Evolutionary conservation across 2,797 vertebrate genomes (phyloP).

Genomic region (Ambastaia sidthimunki): DNA sequence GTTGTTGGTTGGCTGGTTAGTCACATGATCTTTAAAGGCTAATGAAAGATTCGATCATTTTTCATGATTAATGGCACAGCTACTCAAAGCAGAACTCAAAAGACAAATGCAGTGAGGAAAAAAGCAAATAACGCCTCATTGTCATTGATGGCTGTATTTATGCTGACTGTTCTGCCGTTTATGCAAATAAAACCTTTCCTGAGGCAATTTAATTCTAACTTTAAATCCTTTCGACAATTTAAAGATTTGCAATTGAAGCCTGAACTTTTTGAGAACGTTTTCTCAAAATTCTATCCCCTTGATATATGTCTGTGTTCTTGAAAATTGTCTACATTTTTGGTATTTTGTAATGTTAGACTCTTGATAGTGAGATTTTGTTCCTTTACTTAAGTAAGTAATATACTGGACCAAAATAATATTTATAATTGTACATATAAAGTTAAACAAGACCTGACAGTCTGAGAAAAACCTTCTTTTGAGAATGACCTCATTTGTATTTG

Average conservation of each 20-base stretch:
- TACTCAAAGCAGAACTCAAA: constrained; percentile 5
- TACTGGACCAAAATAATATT: no score
- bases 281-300: not conserved
- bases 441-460: no score
- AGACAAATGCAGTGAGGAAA: constrained; percentile 14
- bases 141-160: not conserved
- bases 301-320: no score
- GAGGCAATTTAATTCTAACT: not conserved
- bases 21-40: not conserved
- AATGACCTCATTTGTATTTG: no score
- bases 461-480: no score
- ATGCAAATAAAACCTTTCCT: not conserved
- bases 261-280: not conserved
- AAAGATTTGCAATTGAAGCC: no score
- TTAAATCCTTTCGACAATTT: not conserved
- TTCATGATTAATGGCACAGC: constrained; percentile 14
- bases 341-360: not conserved
- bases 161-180: not conserved
- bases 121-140: constrained; percentile 11
- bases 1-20: not conserved
- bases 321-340: no score
- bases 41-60: not conserved
- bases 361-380: no score
- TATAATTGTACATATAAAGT: no score
- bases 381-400: no score